phyloP scores from a whole-genome alignment of 2,113 vertebrate species.

The Erpornis zantholeuca region DNA sequence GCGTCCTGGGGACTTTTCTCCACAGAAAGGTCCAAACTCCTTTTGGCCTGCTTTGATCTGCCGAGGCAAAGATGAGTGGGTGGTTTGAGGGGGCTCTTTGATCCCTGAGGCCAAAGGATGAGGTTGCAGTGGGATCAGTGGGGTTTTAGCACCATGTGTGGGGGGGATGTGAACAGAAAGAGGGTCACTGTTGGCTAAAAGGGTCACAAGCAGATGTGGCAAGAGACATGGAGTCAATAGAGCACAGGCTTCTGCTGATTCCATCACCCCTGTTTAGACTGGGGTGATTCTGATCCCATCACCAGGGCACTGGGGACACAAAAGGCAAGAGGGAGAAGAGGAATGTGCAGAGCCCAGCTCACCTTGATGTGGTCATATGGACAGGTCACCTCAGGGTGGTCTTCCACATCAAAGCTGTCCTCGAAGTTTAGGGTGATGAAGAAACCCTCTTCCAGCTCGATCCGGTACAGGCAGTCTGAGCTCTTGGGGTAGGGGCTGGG shows the following conservation, averaged over 20 bases:
- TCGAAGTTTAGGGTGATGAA: conserved; percentile 86
- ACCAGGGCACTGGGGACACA: neutral
- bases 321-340: neutral
- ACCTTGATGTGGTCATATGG: conserved; percentile 95
- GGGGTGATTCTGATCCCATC: neutral
- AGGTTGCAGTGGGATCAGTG: neutral
- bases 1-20: conserved; percentile 79
- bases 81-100: neutral
- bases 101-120: neutral
- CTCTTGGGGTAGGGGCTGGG: conserved; percentile 92
- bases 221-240: neutral
- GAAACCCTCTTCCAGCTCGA: conserved; percentile 87
- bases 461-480: conserved; percentile 85
- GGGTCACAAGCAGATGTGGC: neutral
- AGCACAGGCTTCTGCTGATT: neutral
- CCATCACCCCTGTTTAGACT: neutral
- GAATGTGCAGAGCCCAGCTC: neutral
- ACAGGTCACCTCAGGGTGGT: conserved; percentile 89
- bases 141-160: neutral
- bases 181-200: neutral
- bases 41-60: conserved; percentile 81
- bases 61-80: neutral
- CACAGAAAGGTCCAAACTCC: conserved; percentile 88
- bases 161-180: neutral
- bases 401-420: conserved; percentile 88